A percentile compares a stretch with the other conserved stretches of the same genome.
Evolutionary conservation across 1,140 invertebrate species (phyloP).

Genomic region (Drosophila watanabei): DNA sequence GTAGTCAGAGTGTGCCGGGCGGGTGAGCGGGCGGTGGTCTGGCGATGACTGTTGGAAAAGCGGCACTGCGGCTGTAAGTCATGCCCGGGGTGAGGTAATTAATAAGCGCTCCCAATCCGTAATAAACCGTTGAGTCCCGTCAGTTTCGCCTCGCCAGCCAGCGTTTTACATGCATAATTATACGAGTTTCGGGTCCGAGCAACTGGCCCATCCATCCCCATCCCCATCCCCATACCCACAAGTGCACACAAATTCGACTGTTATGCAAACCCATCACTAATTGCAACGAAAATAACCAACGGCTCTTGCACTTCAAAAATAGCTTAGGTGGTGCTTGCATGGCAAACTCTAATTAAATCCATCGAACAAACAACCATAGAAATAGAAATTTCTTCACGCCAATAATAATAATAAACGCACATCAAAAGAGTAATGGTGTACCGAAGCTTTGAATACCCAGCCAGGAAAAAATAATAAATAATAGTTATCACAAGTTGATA

Average conservation of each 20-base stretch:
- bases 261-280: conserved; percentile 74
- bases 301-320: conserved; percentile 56
- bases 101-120: conserved; percentile 71
- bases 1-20: conserved; percentile 46
- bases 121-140: conserved; percentile 46
- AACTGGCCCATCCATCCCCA: conserved; percentile 19
- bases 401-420: conserved; percentile 23
- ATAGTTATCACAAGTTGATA: conserved; percentile 11
- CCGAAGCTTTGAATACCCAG: conserved; percentile 5
- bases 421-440: conserved; percentile 4
- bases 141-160: conserved; percentile 42
- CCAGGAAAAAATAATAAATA: conserved; percentile 12
- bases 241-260: conserved; percentile 18
- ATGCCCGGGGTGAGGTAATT: conserved; percentile 65
- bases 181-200: conserved; percentile 8
- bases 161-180: conserved; percentile 51
- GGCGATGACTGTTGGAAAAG: conserved; percentile 76
- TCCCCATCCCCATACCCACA: background rate
- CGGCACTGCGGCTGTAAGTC: conserved; percentile 48
- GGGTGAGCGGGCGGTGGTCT: background rate
- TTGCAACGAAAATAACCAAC: conserved; percentile 43
- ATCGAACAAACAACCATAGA: conserved; percentile 59
- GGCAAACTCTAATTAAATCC: conserved; percentile 45
- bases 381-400: conserved; percentile 55
- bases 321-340: conserved; percentile 28